These are phyloP conservation scores for Dinomys branickii DNA, from an alignment of 2,113 vertebrate genomes.

Conservation along the genomic window DNA sequence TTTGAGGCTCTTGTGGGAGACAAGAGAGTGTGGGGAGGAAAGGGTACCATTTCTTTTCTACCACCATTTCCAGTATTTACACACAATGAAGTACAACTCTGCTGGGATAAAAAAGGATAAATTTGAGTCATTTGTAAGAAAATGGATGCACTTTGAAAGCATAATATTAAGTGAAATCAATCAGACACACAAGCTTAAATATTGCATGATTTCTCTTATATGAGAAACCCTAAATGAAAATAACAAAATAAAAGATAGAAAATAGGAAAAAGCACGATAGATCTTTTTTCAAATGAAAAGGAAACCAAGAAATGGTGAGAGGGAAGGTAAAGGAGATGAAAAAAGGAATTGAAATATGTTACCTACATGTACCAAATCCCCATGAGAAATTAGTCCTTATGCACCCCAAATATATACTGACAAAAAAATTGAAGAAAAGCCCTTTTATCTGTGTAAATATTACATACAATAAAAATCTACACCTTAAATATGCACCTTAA, in stretches of 20 bases:
- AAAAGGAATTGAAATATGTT: background rate
- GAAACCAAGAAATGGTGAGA: background rate
- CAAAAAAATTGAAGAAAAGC: background rate
- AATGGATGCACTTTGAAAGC: background rate
- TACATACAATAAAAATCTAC: background rate
- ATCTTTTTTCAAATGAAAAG: too few relatives aligned
- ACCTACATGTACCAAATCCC: background rate
- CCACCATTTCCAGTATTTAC: background rate
- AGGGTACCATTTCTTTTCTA: background rate
- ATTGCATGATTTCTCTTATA: background rate
- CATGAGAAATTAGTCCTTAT: background rate
- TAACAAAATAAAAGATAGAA: background rate
- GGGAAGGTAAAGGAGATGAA: background rate
- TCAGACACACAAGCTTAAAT: background rate
- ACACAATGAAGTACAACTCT: background rate
- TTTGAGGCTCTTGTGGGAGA: background rate
- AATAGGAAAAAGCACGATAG: background rate
- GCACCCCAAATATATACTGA: background rate
- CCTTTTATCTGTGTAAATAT: background rate
- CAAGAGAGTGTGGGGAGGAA: background rate
- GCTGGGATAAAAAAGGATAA: background rate
- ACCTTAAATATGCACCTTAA: background rate
- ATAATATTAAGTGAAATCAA: background rate
- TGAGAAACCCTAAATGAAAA: background rate
- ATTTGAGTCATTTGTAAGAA: background rate